These are phyloP conservation scores for Mystacornis crossleyi DNA, from an alignment of 2,113 vertebrate genomes.

Conservation along the genomic window DNA sequence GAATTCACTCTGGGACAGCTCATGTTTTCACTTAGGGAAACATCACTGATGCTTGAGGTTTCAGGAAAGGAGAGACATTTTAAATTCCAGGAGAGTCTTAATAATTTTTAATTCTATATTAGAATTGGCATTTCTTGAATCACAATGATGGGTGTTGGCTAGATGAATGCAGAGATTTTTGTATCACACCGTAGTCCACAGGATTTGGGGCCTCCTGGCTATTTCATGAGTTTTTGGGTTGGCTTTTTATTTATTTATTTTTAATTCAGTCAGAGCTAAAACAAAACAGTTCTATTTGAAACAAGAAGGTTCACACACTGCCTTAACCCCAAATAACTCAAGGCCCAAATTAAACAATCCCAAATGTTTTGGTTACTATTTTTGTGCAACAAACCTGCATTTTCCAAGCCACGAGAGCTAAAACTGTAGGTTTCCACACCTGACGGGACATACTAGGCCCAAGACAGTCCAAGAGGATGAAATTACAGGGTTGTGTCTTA, in stretches of 20 bases:
- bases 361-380: neutral
- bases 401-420: neutral
- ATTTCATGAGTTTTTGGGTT: neutral
- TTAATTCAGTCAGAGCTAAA: neutral
- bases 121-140: neutral
- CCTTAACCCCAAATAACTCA: neutral
- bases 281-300: neutral
- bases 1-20: neutral
- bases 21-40: neutral
- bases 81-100: neutral
- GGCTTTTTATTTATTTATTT: neutral
- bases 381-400: neutral
- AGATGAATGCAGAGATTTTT: neutral
- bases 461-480: neutral
- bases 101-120: neutral
- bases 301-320: accelerated
- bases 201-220: neutral
- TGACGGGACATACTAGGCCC: neutral
- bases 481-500: neutral
- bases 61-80: neutral
- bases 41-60: neutral
- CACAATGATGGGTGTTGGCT: neutral
- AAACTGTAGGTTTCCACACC: neutral
- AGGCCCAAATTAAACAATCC: neutral
- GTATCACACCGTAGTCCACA: neutral